These are phyloP conservation scores for Drosophila novamexicana DNA, from an alignment of 1,140 invertebrate genomes.

Conservation along the genomic window DNA sequence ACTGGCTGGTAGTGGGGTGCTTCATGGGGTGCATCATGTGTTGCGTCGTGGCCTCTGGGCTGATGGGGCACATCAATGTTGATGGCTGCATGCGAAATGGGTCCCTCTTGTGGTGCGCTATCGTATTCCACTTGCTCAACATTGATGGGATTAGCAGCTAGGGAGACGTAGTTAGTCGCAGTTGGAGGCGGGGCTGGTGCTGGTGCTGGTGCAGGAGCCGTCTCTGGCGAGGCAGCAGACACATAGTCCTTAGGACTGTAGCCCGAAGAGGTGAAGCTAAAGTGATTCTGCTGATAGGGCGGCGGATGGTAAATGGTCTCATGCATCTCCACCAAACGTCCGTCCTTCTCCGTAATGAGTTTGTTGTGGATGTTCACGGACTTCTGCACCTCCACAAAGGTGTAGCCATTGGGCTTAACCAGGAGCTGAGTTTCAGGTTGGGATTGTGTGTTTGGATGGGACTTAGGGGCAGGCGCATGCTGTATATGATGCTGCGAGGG, in stretches of 20 bases:
- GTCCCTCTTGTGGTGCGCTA: constrained; percentile 56
- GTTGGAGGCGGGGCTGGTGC: background rate
- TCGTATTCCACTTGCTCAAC: constrained; percentile 68
- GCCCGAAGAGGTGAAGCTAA: background rate
- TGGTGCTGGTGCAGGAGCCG: background rate
- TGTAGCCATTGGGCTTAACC: constrained; percentile 80
- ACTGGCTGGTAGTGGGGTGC: background rate
- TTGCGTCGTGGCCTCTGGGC: background rate
- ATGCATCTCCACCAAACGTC: constrained; percentile 71
- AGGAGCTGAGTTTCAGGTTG: constrained; percentile 14
- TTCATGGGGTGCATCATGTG: constrained; percentile 17
- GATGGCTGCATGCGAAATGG: constrained; percentile 43
- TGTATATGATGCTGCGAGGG: constrained; percentile 56
- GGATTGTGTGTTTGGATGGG: background rate
- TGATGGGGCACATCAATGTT: constrained; percentile 34
- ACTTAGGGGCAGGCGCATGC: constrained; percentile 37
- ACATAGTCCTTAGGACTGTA: constrained; percentile 42
- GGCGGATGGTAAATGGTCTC: constrained; percentile 74
- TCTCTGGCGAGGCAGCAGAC: background rate
- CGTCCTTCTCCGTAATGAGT: constrained; percentile 78
- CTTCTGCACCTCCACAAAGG: constrained; percentile 86
- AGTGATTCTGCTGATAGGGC: constrained; percentile 45
- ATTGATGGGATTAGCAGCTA: constrained; percentile 69
- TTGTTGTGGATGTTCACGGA: constrained; percentile 85
- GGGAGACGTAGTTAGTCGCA: constrained; percentile 48